These are phyloP conservation scores for Caenorhabditis plicata DNA, from an alignment of 2,888 invertebrate genomes.

Conservation along the genomic window DNA sequence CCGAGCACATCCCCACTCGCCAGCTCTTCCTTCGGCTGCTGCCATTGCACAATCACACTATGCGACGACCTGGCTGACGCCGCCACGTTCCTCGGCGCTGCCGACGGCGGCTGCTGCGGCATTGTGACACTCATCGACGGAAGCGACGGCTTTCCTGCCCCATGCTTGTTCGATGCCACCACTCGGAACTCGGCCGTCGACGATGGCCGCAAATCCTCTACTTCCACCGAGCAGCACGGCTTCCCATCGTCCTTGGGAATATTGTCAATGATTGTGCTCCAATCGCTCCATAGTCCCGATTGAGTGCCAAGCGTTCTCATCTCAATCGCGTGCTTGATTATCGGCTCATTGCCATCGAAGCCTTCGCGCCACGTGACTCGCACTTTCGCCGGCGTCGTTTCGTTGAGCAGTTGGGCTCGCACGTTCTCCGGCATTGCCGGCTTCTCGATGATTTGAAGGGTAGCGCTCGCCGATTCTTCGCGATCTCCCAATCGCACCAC, in stretches of 20 bases:
- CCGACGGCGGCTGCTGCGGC: slow-evolving; percentile 90
- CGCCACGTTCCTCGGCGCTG: slow-evolving; percentile 88
- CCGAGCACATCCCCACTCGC: slow-evolving; percentile 92
- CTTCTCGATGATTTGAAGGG: slow-evolving; percentile 82
- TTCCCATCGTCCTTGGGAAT: slow-evolving; percentile 68
- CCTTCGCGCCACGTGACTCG: slow-evolving; percentile 72
- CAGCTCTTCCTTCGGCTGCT: slow-evolving; percentile 86
- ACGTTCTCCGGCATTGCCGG: slow-evolving; percentile 90
- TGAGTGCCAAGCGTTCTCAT: slow-evolving; percentile 81
- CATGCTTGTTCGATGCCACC: slow-evolving; percentile 83
- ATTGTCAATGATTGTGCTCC: slow-evolving; percentile 74
- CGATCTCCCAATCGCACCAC: slow-evolving; percentile 89
- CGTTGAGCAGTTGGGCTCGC: slow-evolving; percentile 79
- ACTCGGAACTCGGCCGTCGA: slow-evolving; percentile 93
- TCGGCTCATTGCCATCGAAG: slow-evolving; percentile 94
- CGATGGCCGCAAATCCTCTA: slow-evolving; percentile 78
- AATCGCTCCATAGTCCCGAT: slow-evolving; percentile 59
- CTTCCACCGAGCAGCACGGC: slow-evolving; percentile 30
- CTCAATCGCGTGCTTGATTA: slow-evolving; percentile 80
- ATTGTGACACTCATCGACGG: slow-evolving; percentile 81
- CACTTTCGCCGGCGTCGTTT: slow-evolving; percentile 74
- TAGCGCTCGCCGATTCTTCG: slow-evolving; percentile 77
- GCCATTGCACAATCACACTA: slow-evolving; percentile 95
- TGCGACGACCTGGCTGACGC: slow-evolving; percentile 90
- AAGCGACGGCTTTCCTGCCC: slow-evolving; percentile 71